A percentile compares a stretch with the other conserved stretches of the same genome.
Evolutionary conservation across 2,113 vertebrate species (phyloP).

Genomic region (Daboia siamensis): DNA sequence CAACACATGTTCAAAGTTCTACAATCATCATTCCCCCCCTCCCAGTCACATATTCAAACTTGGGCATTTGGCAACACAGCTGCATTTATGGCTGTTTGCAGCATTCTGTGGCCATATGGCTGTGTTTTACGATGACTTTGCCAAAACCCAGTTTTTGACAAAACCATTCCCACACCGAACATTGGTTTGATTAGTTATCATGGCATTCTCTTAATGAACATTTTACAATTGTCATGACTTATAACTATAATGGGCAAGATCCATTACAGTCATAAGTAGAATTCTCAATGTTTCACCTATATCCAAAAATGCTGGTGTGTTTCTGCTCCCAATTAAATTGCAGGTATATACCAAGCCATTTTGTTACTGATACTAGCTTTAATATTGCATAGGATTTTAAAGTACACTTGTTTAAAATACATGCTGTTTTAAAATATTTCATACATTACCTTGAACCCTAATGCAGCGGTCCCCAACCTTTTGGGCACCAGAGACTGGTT

Average conservation of each 20-base stretch:
- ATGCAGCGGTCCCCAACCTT: neutral
- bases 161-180: neutral
- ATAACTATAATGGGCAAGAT: neutral
- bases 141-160: neutral
- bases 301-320: neutral
- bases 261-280: neutral
- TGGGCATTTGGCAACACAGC: neutral
- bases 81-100: neutral
- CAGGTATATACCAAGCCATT: neutral
- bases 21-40: neutral
- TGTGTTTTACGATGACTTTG: neutral
- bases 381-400: neutral
- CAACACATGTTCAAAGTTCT: neutral
- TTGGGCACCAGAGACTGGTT: neutral
- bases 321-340: neutral
- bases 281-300: neutral
- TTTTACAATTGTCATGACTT: neutral
- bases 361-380: neutral
- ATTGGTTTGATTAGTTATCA: neutral
- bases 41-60: neutral
- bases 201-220: neutral
- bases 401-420: neutral
- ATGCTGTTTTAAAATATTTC: neutral
- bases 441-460: neutral
- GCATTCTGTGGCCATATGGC: neutral